A percentile compares a stretch with the other conserved stretches of the same genome.
phyloP scores from a whole-genome alignment of 2,797 vertebrate species.

The Spinus olivaceus region DNA sequence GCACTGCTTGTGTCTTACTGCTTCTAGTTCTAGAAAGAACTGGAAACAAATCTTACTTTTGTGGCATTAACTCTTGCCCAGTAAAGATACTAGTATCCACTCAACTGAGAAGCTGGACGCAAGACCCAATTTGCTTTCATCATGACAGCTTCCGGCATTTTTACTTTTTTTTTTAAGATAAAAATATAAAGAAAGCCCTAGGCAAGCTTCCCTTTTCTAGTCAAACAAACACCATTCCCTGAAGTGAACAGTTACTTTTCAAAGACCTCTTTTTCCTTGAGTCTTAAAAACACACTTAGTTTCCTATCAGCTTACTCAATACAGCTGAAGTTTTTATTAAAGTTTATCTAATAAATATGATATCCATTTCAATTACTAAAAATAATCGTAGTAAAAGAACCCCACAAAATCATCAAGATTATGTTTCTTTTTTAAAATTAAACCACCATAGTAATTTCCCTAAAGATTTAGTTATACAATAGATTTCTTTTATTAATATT shows the following conservation, averaged over 20 bases:
- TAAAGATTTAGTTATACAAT: constrained; percentile 33
- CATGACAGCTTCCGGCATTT: not conserved
- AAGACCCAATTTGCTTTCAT: not conserved
- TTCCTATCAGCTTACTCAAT: constrained; percentile 19
- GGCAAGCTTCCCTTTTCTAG: not conserved
- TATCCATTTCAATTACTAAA: constrained; percentile 51
- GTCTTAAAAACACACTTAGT: constrained; percentile 14
- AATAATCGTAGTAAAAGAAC: constrained; percentile 48
- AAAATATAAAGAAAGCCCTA: constrained; percentile 4
- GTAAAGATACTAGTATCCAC: not conserved
- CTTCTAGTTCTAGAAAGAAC: not conserved
- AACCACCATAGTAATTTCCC: constrained; percentile 44
- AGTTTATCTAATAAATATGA: constrained; percentile 57
- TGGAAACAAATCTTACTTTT: not conserved
- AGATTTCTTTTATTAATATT: constrained; percentile 60
- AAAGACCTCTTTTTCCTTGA: not conserved
- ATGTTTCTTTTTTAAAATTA: constrained; percentile 41
- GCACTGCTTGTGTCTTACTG: fast-evolving
- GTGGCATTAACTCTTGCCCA: not conserved
- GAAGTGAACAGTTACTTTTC: constrained; percentile 1
- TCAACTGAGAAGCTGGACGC: not conserved
- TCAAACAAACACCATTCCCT: constrained; percentile 37
- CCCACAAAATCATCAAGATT: constrained; percentile 21
- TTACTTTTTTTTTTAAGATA: not conserved
- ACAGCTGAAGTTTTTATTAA: constrained; percentile 37